Percentiles rank a stretch among this genome's conserved stretches.
These are phyloP conservation scores for Columba janthina DNA, from an alignment of 2,113 vertebrate genomes.

Conservation along the genomic window DNA sequence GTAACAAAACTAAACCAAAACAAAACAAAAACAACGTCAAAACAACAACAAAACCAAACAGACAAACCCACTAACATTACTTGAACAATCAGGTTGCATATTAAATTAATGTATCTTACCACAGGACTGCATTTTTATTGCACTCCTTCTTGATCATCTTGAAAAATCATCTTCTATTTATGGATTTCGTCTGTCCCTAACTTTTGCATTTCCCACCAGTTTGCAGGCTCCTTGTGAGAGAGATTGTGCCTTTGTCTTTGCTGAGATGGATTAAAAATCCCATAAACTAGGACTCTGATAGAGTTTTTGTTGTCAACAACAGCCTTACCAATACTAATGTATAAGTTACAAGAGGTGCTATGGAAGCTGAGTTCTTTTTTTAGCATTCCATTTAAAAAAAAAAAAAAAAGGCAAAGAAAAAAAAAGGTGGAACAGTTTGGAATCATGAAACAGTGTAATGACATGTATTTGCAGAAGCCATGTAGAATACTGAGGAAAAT, in stretches of 20 bases:
- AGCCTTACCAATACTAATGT: not conserved
- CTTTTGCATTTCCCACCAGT: not conserved
- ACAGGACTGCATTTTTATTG: not conserved
- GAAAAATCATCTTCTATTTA: not conserved
- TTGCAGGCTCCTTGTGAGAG: not conserved
- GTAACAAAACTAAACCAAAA: not conserved
- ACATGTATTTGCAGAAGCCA: not conserved
- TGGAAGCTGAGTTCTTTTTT: not conserved
- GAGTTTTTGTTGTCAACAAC: not conserved
- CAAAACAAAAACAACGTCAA: not conserved
- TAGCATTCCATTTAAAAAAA: not conserved
- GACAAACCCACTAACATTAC: not conserved
- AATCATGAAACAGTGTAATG: not conserved
- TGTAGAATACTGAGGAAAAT: not conserved
- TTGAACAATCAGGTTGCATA: not conserved
- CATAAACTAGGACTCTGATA: not conserved
- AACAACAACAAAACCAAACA: not conserved
- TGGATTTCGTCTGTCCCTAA: rapidly evolving
- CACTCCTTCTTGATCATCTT: not conserved
- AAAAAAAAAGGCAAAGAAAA: not conserved
- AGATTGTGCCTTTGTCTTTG: not conserved
- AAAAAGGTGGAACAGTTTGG: not conserved
- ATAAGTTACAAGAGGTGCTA: not conserved
- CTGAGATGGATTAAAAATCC: not conserved
- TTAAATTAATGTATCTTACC: not conserved